Evolutionary conservation across 23 tunicate genomes (phyloP).

Genomic region (Halocynthia aurantium): DNA sequence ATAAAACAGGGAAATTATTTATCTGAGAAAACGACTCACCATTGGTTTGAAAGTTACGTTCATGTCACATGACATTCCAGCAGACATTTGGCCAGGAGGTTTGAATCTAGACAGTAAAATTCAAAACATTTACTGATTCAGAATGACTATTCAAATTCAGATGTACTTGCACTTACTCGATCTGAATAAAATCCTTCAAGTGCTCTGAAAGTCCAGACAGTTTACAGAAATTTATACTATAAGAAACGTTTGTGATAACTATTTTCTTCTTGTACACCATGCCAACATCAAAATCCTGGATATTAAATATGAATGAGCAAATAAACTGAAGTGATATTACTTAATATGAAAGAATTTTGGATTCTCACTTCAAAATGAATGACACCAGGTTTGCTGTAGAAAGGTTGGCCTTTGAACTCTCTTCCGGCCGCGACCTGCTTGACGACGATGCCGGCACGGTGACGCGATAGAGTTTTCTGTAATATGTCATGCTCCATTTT

Average conservation of each 20-base stretch:
- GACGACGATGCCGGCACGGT: conserved; percentile 52
- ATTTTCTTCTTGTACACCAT: conserved; percentile 71
- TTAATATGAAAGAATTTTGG: too few species aligned
- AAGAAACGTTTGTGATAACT: conserved; percentile 85
- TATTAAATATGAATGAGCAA: too few species aligned
- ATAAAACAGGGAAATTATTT: neutral
- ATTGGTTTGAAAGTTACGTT: conserved; percentile 85
- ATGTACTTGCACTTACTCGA: conserved; percentile 44
- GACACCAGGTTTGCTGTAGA: conserved; percentile 79
- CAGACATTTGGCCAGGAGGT: conserved; percentile 95
- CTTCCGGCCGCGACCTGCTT: conserved; percentile 90
- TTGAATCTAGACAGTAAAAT: conserved; percentile 37
- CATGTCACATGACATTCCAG: conserved; percentile 95
- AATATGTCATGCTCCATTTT: conserved; percentile 73
- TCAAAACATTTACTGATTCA: neutral
- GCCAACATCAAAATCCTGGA: conserved; percentile 82
- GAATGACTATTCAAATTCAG: neutral
- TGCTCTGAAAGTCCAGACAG: conserved; percentile 76
- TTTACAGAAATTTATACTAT: conserved; percentile 73
- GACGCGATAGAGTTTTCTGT: conserved; percentile 42
- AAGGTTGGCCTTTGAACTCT: conserved; percentile 92
- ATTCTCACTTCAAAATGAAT: conserved; percentile 73
- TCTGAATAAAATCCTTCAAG: conserved; percentile 76
- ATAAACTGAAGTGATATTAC: too few species aligned
- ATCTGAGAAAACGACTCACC: conserved; percentile 28